Evolutionary conservation across 2,113 vertebrate species (phyloP).

Genomic region (Vulpes ferrilata): DNA sequence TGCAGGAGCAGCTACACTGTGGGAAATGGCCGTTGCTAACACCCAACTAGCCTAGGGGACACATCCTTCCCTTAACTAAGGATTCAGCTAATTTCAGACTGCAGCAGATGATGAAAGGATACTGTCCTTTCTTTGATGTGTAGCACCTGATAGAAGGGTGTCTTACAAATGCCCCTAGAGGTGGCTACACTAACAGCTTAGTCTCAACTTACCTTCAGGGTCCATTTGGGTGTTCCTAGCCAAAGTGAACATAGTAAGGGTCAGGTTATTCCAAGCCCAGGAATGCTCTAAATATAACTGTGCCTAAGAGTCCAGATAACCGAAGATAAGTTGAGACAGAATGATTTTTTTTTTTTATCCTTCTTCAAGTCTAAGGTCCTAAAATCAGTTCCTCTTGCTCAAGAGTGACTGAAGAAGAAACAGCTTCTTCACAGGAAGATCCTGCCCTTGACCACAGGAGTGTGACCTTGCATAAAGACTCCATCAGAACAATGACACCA

Average conservation of each 20-base stretch:
- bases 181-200: not conserved
- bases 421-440: not conserved
- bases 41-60: not conserved
- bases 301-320: not conserved
- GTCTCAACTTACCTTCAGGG: not conserved
- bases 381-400: not conserved
- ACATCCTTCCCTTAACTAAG: not conserved
- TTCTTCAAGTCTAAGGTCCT: not conserved
- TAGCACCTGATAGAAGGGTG: not conserved
- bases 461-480: not conserved
- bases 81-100: not conserved
- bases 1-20: not conserved
- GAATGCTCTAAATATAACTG: not conserved
- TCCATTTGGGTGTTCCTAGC: not conserved
- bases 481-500: not conserved
- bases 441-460: not conserved
- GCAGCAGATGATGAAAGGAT: not conserved
- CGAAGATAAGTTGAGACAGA: not conserved
- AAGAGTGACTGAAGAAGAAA: conserved; percentile 22
- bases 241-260: not conserved
- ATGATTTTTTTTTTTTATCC: not conserved
- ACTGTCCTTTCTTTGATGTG: not conserved
- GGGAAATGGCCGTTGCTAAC: not conserved
- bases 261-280: not conserved
- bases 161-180: not conserved